These are phyloP conservation scores for Alsophila aescularia DNA, from an alignment of 2,888 invertebrate species.

Conservation along the genomic window DNA sequence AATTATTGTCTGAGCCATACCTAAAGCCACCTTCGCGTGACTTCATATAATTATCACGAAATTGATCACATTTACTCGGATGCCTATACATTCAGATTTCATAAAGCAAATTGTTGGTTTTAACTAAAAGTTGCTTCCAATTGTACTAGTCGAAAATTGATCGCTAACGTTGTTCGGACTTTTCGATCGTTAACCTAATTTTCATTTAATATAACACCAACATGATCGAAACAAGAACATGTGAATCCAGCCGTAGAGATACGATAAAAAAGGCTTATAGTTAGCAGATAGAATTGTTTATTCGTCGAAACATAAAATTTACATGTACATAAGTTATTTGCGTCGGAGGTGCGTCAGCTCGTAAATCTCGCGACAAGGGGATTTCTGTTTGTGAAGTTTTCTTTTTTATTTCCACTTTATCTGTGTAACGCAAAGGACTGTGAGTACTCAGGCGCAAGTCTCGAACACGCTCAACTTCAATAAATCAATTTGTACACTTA, in stretches of 20 bases:
- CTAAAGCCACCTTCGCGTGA: constrained; percentile 73
- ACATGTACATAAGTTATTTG: constrained; percentile 77
- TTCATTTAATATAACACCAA: constrained; percentile 17
- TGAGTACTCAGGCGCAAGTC: constrained; percentile 81
- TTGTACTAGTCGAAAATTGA: constrained; percentile 77
- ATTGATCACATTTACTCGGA: constrained; percentile 68
- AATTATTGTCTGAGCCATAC: constrained; percentile 46
- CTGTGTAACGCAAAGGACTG: constrained; percentile 77
- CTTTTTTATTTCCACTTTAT: constrained; percentile 83
- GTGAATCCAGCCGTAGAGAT: not conserved
- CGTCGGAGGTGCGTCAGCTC: constrained; percentile 77
- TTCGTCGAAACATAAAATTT: constrained; percentile 74
- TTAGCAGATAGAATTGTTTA: constrained; percentile 48
- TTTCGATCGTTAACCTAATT: constrained; percentile 70
- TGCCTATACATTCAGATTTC: constrained; percentile 71
- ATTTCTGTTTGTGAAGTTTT: constrained; percentile 82
- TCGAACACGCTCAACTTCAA: constrained; percentile 79
- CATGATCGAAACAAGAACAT: constrained; percentile 17
- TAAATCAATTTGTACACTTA: constrained; percentile 84
- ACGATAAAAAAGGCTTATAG: constrained; percentile 27
- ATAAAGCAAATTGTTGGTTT: constrained; percentile 80
- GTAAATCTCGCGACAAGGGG: constrained; percentile 83
- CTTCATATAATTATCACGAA: constrained; percentile 73
- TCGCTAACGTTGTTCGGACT: constrained; percentile 75
- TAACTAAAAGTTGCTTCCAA: constrained; percentile 75